Evolutionary conservation across 2,113 vertebrate species (phyloP).

Genomic region (Notarius quadriscutis): DNA sequence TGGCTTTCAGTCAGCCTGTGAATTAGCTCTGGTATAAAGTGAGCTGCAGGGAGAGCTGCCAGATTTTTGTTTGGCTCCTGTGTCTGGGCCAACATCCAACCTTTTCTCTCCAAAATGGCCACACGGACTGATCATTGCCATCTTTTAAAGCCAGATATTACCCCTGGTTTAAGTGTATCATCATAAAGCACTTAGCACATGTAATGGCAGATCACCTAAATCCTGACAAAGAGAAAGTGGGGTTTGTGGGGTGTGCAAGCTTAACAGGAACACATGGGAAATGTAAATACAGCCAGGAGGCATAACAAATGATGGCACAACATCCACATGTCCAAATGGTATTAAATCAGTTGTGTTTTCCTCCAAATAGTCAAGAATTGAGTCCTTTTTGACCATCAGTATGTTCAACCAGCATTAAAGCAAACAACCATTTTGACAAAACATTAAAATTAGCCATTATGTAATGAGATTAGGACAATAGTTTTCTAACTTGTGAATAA

Average conservation of each 20-base stretch:
- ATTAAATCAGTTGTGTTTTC: background rate
- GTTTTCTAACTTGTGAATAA: background rate
- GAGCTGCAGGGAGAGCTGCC: conserved; percentile 41
- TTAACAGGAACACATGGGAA: conserved; percentile 7
- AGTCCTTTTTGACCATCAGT: background rate
- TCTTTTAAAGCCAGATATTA: conserved; percentile 58
- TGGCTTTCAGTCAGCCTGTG: conserved; percentile 1
- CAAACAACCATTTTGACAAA: background rate
- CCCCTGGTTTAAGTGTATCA: conserved; percentile 31
- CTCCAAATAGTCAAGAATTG: background rate
- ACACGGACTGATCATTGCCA: conserved; percentile 59
- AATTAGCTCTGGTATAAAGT: conserved; percentile 20
- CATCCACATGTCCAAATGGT: background rate
- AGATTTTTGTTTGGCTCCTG: conserved; percentile 52
- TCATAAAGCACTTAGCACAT: conserved; percentile 22
- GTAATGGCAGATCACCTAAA: conserved; percentile 19
- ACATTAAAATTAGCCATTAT: background rate
- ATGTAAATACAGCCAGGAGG: background rate
- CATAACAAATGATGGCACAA: background rate
- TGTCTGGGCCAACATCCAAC: conserved; percentile 18
- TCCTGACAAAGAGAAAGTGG: conserved; percentile 12
- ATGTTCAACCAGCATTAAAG: background rate
- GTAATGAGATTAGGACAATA: background rate
- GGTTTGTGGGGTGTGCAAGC: background rate
- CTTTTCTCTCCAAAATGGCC: conserved; percentile 46